These are phyloP conservation scores for Nasonia vitripennis DNA, from an alignment of 1,140 invertebrate genomes.

Conservation along the genomic window DNA sequence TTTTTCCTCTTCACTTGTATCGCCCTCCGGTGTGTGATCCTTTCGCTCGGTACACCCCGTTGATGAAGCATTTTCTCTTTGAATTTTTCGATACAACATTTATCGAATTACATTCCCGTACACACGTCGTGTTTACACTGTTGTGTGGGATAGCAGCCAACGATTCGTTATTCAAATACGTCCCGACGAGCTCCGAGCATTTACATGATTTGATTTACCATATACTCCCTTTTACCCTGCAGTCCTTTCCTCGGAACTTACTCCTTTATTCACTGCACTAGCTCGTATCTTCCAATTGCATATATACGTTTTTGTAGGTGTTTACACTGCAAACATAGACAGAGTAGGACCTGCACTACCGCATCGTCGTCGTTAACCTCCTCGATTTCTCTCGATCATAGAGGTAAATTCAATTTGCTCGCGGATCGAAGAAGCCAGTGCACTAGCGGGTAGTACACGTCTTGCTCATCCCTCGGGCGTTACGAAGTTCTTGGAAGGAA, in stretches of 20 bases:
- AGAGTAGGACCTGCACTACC: not conserved
- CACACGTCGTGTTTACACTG: not conserved
- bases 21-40: not conserved
- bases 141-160: not conserved
- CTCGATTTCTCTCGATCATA: conserved; percentile 2
- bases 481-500: not conserved
- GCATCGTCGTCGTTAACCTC: not conserved
- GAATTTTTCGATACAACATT: no score
- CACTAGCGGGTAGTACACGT: not conserved
- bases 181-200: not conserved
- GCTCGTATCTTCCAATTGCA: no score
- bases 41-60: not conserved
- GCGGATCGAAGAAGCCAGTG: not conserved
- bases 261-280: not conserved
- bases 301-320: not conserved
- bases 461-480: not conserved
- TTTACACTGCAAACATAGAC: no score
- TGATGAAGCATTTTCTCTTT: not conserved
- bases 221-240: not conserved
- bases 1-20: not conserved
- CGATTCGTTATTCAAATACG: not conserved
- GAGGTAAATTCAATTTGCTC: conserved; percentile 1
- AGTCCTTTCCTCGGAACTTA: not conserved
- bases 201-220: not conserved
- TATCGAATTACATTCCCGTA: not conserved